Percentiles rank a stretch among this genome's conserved stretches.
These are phyloP conservation scores for Drosophila biarmipes DNA, from an alignment of 1,140 invertebrate genomes.

Conservation along the genomic window DNA sequence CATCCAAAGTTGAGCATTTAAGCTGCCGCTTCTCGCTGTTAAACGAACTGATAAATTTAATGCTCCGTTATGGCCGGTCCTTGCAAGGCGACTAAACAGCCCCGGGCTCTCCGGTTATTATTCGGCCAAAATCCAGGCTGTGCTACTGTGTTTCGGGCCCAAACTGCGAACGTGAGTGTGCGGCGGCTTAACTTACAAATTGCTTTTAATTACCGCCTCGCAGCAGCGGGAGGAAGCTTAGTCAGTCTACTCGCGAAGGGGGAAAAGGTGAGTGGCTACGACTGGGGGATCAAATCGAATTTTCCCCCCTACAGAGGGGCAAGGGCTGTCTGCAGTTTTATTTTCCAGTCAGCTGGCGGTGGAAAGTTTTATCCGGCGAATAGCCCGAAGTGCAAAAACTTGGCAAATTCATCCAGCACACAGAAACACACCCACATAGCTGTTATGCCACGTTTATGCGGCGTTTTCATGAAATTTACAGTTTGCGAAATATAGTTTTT, in stretches of 20 bases:
- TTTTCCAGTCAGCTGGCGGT: constrained; percentile 25
- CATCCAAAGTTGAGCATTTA: constrained; percentile 49
- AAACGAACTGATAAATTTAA: constrained; percentile 61
- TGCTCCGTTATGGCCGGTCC: constrained; percentile 35
- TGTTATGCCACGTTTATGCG: constrained; percentile 2
- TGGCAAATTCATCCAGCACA: constrained; percentile 27
- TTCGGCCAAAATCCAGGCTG: constrained; percentile 1
- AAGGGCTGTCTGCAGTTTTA: constrained; percentile 38
- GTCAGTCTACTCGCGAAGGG: neutral
- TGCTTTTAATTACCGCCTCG: constrained; percentile 39
- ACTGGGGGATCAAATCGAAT: constrained; percentile 30
- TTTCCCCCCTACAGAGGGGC: constrained; percentile 1
- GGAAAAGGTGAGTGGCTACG: constrained; percentile 21
- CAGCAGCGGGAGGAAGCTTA: constrained; percentile 2
- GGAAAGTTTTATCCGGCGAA: constrained; percentile 42
- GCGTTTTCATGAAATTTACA: neutral
- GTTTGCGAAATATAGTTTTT: neutral
- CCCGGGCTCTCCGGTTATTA: constrained; percentile 10
- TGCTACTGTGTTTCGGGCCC: neutral
- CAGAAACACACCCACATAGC: neutral
- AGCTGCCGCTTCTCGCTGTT: constrained; percentile 33
- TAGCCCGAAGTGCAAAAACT: constrained; percentile 40
- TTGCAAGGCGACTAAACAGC: constrained; percentile 12
- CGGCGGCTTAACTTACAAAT: constrained; percentile 38
- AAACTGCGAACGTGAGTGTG: constrained; percentile 13